Evolutionary conservation across 2,888 invertebrate genomes (phyloP), one percentile per base, ranked within the genome.

Genomic region (Syrphus vitripennis): DNA sequence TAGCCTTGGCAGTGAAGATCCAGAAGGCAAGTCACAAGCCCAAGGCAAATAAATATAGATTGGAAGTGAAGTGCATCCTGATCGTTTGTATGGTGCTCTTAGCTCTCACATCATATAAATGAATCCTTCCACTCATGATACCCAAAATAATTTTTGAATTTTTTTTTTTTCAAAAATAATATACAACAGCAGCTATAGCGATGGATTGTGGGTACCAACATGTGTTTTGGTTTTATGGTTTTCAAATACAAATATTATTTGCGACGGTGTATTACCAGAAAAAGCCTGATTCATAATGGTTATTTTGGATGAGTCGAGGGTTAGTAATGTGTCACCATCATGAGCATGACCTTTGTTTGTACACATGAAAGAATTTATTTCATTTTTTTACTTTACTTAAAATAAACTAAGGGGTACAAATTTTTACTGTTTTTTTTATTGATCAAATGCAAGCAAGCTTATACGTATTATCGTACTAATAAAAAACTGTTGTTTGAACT

Each of bases 51-150:
- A 63, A 7, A 82, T 70, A 63, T 31, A 69, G 10, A 83, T 78
- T 70, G 34, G 37, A 72, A 86, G 74, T 86, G 82, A 86, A 86
- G 77, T 78, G 82, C 86, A 86, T 81, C 82, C 81, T 70, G 82
- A 78, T 77, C 48, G 81, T 59, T 34, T 61, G 50, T 40, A 34
- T 16, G 16, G 50, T 50, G 14, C 4, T 16, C 42, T 4, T 4
- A 1, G 7, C 14, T 65, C 29, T 14, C 26, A 16, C 5, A 2
- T 21, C 42, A 19, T 21, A 24, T 31, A 12, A 53, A 12, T 57
- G 19, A 80, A 84, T 86, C 70, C 65, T 86, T 82, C n/a, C 74
- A 78, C 82, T 75, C 77, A 77, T 81, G 71, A 61, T 53, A 65
- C 81, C 65, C 3, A 61, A 69, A 70, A 78, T 78, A 77, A 67